These are phyloP conservation scores for Andrena bucephala DNA, from an alignment of 2,888 invertebrate species.

Conservation along the genomic window DNA sequence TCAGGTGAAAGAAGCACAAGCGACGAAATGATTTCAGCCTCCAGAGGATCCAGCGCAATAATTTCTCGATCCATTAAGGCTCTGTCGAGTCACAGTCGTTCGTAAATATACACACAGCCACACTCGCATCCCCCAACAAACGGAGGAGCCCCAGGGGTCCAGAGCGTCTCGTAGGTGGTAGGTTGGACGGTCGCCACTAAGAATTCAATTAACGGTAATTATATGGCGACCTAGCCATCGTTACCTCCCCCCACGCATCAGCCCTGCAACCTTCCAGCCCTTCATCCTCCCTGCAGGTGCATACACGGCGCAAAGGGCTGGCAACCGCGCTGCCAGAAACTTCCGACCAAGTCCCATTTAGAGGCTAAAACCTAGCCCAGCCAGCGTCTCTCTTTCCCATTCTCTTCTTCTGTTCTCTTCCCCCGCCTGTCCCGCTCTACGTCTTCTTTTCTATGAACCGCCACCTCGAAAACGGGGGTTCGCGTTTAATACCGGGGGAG, in stretches of 20 bases:
- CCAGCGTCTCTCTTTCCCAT: background rate
- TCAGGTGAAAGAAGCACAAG: conserved; percentile 54
- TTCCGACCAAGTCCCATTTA: conserved; percentile 82
- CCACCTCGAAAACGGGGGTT: conserved; percentile 55
- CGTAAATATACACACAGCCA: conserved; percentile 19
- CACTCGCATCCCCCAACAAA: conserved; percentile 59
- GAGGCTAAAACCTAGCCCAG: conserved; percentile 66
- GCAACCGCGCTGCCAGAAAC: conserved; percentile 78
- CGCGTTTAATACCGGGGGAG: conserved; percentile 76
- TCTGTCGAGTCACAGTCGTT: conserved; percentile 22
- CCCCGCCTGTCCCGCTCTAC: conserved; percentile 7
- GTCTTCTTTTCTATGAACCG: conserved; percentile 32
- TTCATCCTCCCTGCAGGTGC: conserved; percentile 61
- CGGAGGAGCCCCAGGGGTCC: conserved; percentile 53
- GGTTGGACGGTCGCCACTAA: conserved; percentile 79
- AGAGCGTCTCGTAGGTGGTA: conserved; percentile 59
- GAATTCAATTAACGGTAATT: conserved; percentile 83
- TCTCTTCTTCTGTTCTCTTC: conserved; percentile 6
- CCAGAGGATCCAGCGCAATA: conserved; percentile 61
- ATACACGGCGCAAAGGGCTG: conserved; percentile 60
- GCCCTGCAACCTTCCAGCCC: conserved; percentile 24
- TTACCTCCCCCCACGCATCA: conserved; percentile 63
- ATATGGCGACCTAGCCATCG: conserved; percentile 75
- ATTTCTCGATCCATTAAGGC: conserved; percentile 73
- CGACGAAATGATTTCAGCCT: conserved; percentile 59